These are phyloP conservation scores for Bolinopsis microptera DNA, from an alignment of 37 sponge, comb jelly and placozoan genomes.

Conservation along the genomic window DNA sequence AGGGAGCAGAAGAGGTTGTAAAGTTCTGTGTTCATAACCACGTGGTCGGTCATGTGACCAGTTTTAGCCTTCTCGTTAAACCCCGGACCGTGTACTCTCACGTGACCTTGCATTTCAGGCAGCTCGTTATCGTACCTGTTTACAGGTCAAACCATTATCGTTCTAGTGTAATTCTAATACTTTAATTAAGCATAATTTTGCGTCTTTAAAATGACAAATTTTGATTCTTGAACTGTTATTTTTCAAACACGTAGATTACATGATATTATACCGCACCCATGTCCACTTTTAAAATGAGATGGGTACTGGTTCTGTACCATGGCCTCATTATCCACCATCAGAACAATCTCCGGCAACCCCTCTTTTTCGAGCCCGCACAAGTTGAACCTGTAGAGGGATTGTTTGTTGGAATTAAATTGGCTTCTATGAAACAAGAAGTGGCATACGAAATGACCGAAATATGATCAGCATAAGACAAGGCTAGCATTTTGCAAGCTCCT, in stretches of 20 bases:
- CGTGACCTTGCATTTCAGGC: neutral
- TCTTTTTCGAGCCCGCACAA: neutral
- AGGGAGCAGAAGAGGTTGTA: slow-evolving; percentile 16
- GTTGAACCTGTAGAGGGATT: neutral
- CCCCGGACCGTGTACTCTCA: neutral
- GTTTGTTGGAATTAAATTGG: too few species aligned
- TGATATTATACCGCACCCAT: neutral
- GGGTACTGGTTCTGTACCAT: neutral
- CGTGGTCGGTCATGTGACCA: neutral
- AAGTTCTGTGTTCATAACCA: slow-evolving; percentile 11
- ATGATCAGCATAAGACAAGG: too few species aligned
- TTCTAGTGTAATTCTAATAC: too few species aligned
- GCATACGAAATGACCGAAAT: too few species aligned
- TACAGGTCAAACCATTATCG: too few species aligned
- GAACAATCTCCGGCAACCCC: slow-evolving; percentile 13
- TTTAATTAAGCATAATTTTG: too few species aligned
- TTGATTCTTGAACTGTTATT: too few species aligned
- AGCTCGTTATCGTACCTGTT: neutral
- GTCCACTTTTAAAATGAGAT: neutral
- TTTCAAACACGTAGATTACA: too few species aligned
- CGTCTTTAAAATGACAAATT: too few species aligned
- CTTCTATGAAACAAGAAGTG: too few species aligned
- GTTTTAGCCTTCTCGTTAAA: neutral
- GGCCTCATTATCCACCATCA: neutral
- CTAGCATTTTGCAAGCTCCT: too few species aligned